These are phyloP conservation scores for Tapirus indicus DNA, from an alignment of 2,797 vertebrate genomes.

Conservation along the genomic window DNA sequence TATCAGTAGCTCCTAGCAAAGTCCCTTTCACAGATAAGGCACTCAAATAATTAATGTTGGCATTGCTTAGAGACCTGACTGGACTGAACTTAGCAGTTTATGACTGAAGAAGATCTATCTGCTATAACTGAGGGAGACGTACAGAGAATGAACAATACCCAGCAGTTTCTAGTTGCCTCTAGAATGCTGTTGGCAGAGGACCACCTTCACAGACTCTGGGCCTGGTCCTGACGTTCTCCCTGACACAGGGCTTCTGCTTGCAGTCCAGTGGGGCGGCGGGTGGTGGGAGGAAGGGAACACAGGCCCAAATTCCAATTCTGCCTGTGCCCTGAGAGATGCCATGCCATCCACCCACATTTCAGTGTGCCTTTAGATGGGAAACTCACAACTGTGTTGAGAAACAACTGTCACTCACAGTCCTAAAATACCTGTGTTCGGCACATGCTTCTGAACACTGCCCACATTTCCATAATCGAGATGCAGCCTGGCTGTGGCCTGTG, in stretches of 20 bases:
- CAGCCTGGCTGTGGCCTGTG: constrained; percentile 56
- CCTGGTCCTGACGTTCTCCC: background rate
- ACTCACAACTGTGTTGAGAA: constrained; percentile 54
- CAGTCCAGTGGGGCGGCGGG: background rate
- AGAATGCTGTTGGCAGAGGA: background rate
- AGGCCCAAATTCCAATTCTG: background rate
- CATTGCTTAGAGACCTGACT: background rate
- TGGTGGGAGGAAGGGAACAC: background rate
- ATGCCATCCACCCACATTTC: background rate
- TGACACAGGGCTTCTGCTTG: background rate
- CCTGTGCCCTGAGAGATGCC: background rate
- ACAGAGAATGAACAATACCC: background rate
- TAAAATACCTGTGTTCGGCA: constrained; percentile 60
- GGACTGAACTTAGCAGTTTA: background rate
- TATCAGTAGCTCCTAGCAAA: background rate
- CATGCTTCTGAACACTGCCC: constrained; percentile 36
- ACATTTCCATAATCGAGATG: constrained; percentile 1
- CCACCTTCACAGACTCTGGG: background rate
- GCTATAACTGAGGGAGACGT: background rate
- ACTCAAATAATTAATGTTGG: background rate
- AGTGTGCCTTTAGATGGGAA: background rate
- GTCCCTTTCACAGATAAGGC: background rate
- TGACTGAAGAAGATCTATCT: background rate
- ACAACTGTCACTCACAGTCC: constrained; percentile 25
- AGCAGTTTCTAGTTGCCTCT: background rate